Evolutionary conservation across 2,797 vertebrate species (phyloP), one percentile per base, ranked within the genome.

Genomic region (Percopsis omiscomaycus): DNA sequence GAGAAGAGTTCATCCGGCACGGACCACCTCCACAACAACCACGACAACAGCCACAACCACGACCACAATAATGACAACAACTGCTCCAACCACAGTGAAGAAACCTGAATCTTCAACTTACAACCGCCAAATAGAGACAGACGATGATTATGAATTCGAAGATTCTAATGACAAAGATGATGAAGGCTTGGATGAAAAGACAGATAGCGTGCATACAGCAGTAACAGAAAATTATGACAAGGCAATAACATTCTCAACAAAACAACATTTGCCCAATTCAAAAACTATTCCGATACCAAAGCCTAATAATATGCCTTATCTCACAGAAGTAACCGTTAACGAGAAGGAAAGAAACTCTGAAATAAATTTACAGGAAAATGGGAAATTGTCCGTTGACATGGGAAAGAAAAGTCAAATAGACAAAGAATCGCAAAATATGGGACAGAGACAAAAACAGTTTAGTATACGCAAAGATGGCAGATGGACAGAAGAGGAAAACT

Each of bases 1-100:
- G 37, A 86, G 86, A 78, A 88, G 84, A 80, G 44, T 81, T 47
- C 75, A 71, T 59, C 84, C 82, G 0, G 61, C 81, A 0, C 4
- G 53, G 13, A 73, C 75, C 1, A 77, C 81, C 22, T 50, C 73
- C 11, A 69, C 78, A 37, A 71, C 67, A 11, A 77, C 77, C 2
- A 74, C 57, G 29, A 55, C 55, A 42, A 57, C 15, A 30, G 15
- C 68, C 1, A 8, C 52, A 4, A 45, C 37, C 4, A 63, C 30
- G 27, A 57, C 50, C 3, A 42, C 68, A 3, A 58, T 8, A 53
- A 30, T 58, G 2, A 28, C 76, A n/a, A 73, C 62, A 44, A 54
- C 58, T 59, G 28, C 47, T 65, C 47, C 66, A 74, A 77, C 72
- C 15, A 80, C 82, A 50, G 66, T 11, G 12, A 64, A 64, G 45